A percentile compares a stretch with the other conserved stretches of the same genome.
Conservation (phyloP, 2,797 vertebrate genomes). For the Scomberomorus guttatus region DNA sequence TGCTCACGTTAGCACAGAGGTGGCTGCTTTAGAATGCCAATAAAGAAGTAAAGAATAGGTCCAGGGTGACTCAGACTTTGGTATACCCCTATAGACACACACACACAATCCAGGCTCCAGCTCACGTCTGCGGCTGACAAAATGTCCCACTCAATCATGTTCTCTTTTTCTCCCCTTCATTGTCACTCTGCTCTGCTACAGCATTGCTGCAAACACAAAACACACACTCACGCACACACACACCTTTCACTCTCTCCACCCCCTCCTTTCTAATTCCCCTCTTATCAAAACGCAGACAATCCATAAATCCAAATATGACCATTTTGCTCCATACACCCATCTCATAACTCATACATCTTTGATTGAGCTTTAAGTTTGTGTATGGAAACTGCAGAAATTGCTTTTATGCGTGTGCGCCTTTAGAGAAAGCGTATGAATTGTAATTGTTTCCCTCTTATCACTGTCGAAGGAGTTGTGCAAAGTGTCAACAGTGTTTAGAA, state of each 20-base stretch:
- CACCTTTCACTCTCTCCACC: neutral
- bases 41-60: slow-evolving; percentile 59
- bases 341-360: slow-evolving; percentile 41
- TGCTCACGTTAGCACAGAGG: slow-evolving; percentile 52
- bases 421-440: slow-evolving; percentile 28
- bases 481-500: slow-evolving; percentile 64
- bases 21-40: slow-evolving; percentile 60
- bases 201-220: slow-evolving; percentile 33
- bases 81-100: slow-evolving; percentile 28
- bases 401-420: slow-evolving; percentile 25
- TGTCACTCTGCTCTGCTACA: slow-evolving; percentile 61
- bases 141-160: slow-evolving; percentile 79
- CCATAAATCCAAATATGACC: slow-evolving; percentile 48
- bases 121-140: slow-evolving; percentile 66
- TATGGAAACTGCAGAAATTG: slow-evolving; percentile 13
- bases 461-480: slow-evolving; percentile 36
- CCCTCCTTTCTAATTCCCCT: slow-evolving; percentile 35
- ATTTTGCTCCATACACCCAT: slow-evolving; percentile 27
- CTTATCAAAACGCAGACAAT: slow-evolving; percentile 61
- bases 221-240: slow-evolving; percentile 20
- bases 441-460: slow-evolving; percentile 71
- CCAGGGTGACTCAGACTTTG: slow-evolving; percentile 61
- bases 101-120: slow-evolving; percentile 45
- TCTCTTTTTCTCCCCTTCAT: slow-evolving; percentile 64
- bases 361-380: slow-evolving; percentile 4